These are phyloP conservation scores for Zapornia atra DNA, from an alignment of 2,113 vertebrate species.

Conservation along the genomic window DNA sequence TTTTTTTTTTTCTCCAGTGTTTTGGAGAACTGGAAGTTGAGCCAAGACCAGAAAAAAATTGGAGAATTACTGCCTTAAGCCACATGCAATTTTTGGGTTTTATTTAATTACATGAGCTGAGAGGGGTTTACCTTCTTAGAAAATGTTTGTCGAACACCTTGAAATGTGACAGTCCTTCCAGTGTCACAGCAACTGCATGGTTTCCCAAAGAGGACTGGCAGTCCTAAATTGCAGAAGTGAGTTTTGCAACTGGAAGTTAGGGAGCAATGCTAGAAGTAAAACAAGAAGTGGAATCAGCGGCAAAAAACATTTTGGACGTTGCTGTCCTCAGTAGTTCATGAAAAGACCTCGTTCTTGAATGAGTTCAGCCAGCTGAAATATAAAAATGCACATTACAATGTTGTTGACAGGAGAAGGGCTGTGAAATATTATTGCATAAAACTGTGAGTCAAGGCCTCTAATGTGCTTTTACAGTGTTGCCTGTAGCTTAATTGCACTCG, in stretches of 20 bases:
- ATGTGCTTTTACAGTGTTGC: background rate
- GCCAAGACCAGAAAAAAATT: background rate
- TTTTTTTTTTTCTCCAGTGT: background rate
- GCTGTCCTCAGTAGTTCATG: background rate
- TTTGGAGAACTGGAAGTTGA: background rate
- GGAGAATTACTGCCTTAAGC: background rate
- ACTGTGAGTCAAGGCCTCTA: background rate
- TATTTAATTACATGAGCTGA: background rate
- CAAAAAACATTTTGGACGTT: background rate
- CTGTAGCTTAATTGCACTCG: background rate
- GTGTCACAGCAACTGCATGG: background rate
- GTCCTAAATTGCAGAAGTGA: slow-evolving; percentile 35
- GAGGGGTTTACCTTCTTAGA: background rate
- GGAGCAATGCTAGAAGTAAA: background rate
- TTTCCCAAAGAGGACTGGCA: slow-evolving; percentile 10
- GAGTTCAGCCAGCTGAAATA: background rate
- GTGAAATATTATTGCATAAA: slow-evolving; percentile 1
- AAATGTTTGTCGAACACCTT: background rate
- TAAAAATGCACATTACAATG: background rate
- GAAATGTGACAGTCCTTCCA: background rate
- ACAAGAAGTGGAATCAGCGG: slow-evolving; percentile 35
- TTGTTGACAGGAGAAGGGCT: background rate
- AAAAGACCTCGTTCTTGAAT: background rate
- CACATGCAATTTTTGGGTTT: background rate
- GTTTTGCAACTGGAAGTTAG: slow-evolving; percentile 17